Evolutionary conservation across 2,888 invertebrate genomes (phyloP), one percentile per base, ranked within the genome.

Genomic region (Eilema depressum): DNA sequence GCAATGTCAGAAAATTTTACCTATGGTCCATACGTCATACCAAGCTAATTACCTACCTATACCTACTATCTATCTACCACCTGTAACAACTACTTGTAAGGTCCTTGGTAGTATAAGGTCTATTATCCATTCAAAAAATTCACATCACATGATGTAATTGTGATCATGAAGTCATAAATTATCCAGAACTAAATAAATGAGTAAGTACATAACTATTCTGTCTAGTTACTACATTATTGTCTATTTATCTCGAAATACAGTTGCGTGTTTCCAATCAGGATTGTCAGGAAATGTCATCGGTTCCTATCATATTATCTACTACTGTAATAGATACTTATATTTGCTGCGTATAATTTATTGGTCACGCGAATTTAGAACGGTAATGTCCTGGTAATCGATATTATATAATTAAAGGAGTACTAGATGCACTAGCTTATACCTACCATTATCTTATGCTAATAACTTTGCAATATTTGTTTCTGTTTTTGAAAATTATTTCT

Each of bases 261-360:
- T 79, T 81, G 78, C 81, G 80, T 81, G 81, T 72, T 70, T 33
- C 23, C 60, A 71, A 81, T 82, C 80, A 75, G 77, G 82, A 81
- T 81, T 74, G 17, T 73, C 74, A 63, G 47, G 64, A 30, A 53
- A 56, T 59, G 53, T 67, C 73, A 70, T 65, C 67, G 75, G 71
- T 66, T 53, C 23, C 62, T 60, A 64, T 67, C 37, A 41, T 30
- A 68, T 74, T 78, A 82, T 80, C 77, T 71, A 71, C 68, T 77
- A 71, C 75, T 62, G 77, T 77, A 80, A 77, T 79, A 76, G 77
- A 74, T 75, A 77, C 74, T 82, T 75, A 82, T 82, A 76, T 72
- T 53, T 74, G 33, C 17, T 71, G 33, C 20, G 71, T 80, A 60
- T 23, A 80, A 82, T 79, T 79, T 82, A 82, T 79, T 79, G 33